phyloP scores from a whole-genome alignment of 2,888 invertebrate genomes.

The Baronia brevicornis region DNA sequence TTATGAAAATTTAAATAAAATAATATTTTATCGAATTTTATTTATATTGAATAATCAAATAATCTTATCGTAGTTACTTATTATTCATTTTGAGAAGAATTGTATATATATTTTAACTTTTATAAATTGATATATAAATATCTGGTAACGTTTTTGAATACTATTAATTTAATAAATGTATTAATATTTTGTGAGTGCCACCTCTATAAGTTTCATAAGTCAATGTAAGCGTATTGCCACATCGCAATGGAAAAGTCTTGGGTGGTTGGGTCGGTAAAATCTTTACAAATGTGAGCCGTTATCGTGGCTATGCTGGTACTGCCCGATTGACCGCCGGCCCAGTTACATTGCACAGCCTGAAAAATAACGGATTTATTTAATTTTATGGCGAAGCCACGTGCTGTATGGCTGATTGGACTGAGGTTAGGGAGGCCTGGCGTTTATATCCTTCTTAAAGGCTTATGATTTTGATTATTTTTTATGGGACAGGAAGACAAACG shows the following conservation, averaged over 20 bases:
- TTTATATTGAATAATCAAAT: too few species aligned
- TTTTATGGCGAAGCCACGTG: conserved; percentile 71
- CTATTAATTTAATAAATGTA: not conserved
- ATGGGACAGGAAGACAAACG: too few species aligned
- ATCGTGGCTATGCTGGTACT: conserved; percentile 39
- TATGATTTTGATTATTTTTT: too few species aligned
- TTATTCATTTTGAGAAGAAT: too few species aligned
- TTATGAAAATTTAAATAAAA: too few species aligned
- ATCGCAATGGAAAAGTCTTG: conserved; percentile 45
- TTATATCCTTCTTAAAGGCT: too few species aligned
- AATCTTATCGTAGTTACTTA: too few species aligned
- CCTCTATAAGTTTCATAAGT: conserved; percentile 22
- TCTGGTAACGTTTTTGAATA: not conserved
- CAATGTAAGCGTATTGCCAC: conserved; percentile 55
- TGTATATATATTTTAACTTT: too few species aligned
- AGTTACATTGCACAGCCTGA: conserved; percentile 66
- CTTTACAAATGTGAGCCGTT: conserved; percentile 73
- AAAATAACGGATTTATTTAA: conserved; percentile 76
- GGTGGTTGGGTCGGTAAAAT: conserved; percentile 59
- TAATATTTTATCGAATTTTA: too few species aligned
- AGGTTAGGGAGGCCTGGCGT: conserved; percentile 16
- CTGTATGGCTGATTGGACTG: conserved; percentile 67
- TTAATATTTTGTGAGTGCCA: conserved; percentile 5
- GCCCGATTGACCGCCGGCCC: conserved; percentile 65
- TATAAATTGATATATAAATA: too few species aligned